Evolutionary conservation across 2,113 vertebrate species (phyloP), one percentile per base, ranked within the genome.

Genomic region (Trogon melanurus): DNA sequence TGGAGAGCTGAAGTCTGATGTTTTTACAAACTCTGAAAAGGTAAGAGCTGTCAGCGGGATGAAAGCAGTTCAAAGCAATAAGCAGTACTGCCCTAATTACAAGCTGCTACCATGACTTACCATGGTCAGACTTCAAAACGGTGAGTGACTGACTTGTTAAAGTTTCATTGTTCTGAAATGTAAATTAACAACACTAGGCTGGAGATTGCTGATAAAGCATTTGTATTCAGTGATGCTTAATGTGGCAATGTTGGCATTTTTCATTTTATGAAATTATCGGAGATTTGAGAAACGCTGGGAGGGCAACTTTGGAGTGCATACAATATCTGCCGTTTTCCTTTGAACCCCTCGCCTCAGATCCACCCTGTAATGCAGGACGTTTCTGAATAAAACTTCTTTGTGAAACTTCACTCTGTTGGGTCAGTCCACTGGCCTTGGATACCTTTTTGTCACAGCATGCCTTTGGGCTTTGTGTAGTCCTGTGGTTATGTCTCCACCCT

Each of bases 11-110:
- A 99, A 99, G 97, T 99, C 99, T 94, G 99, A 99, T 91, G 99
- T 99, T 97, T 99, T 99, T 98, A 99, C 98, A 98, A 99, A 99
- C 98, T 98, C 99, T 95, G 99, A 99, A 89, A 99, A 99, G 99
- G 99, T 99, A 97, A 98, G 98, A 74, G 95, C 94, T 97, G 97
- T 97, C 97, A 98, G 97, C 98, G 96, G 91, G 96, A 95, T 98
- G 95, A 98, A 97, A 98, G 96, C 96, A 97, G 97, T 97, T 98
- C 96, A 98, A 98, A 98, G 96, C 97, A 97, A 72, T 97, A 97
- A 98, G 98, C 98, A 97, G 97, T 96, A 97, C 96, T 98, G 98
- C 98, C 98, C 98, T 99, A 98, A 98, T 98, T 98, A 97, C 97
- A 95, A 97, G 92, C 95, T 97, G 75, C 73, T 96, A 70, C 97